phyloP scores from a whole-genome alignment of 2,888 invertebrate genomes.

The Crematogaster levior region DNA sequence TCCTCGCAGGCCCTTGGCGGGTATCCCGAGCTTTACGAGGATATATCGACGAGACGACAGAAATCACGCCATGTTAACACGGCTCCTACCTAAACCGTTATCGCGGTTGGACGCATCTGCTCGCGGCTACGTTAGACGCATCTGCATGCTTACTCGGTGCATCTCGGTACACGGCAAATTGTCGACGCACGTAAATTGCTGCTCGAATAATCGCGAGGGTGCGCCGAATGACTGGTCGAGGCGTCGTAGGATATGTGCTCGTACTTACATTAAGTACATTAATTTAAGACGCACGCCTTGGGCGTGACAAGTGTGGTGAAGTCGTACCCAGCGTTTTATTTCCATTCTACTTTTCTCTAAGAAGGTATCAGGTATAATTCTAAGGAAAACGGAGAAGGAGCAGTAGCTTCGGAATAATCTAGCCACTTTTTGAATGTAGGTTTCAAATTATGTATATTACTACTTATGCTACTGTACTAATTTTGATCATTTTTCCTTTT shows the following conservation, averaged over 20 bases:
- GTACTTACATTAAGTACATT: constrained; percentile 25
- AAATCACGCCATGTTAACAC: constrained; percentile 77
- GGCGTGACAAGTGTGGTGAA: neutral
- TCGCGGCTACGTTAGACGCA: constrained; percentile 48
- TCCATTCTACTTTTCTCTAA: neutral
- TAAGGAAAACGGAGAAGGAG: neutral
- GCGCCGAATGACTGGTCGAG: constrained; percentile 33
- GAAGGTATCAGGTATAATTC: neutral
- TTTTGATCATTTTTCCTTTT: neutral
- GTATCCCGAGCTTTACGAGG: constrained; percentile 50
- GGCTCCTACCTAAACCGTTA: constrained; percentile 77
- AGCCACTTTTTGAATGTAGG: neutral
- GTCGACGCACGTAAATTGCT: constrained; percentile 62
- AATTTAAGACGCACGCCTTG: neutral
- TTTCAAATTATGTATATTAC: neutral
- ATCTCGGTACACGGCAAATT: constrained; percentile 50
- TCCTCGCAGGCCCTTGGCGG: constrained; percentile 22
- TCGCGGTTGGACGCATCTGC: constrained; percentile 64
- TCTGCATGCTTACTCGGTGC: constrained; percentile 61
- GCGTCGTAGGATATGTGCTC: neutral
- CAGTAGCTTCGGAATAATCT: neutral
- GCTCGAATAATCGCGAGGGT: constrained; percentile 56
- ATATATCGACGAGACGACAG: constrained; percentile 71
- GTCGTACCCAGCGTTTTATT: neutral
- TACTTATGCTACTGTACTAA: neutral